These are phyloP conservation scores for Bacillus rossius DNA, from an alignment of 1,140 invertebrate species.

Conservation along the genomic window DNA sequence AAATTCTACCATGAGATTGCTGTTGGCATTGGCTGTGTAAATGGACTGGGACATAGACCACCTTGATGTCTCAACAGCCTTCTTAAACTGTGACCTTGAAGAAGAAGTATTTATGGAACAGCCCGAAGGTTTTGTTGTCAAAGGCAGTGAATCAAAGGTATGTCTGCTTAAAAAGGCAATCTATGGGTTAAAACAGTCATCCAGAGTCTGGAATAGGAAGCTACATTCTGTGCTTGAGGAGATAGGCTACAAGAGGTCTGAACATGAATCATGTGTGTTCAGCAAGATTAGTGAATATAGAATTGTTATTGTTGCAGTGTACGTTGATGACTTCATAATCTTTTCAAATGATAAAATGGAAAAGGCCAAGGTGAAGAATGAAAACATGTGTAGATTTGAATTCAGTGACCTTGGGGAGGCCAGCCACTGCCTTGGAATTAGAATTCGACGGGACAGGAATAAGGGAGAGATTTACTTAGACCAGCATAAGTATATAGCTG, in stretches of 20 bases:
- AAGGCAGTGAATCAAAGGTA: slow-evolving; percentile 22
- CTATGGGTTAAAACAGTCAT: slow-evolving; percentile 43
- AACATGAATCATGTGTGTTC: slow-evolving; percentile 19
- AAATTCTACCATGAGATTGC: slow-evolving; percentile 24
- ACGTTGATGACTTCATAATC: too few relatives aligned
- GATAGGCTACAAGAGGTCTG: slow-evolving; percentile 26
- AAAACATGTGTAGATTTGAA: too few relatives aligned
- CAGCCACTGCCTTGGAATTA: too few relatives aligned
- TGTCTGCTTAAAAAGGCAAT: slow-evolving; percentile 37
- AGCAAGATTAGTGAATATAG: too few relatives aligned
- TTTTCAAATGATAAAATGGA: too few relatives aligned
- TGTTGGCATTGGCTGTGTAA: slow-evolving; percentile 24
- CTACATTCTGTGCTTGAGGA: slow-evolving; percentile 13
- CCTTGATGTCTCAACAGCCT: slow-evolving; percentile 37
- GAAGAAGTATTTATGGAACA: slow-evolving; percentile 41
- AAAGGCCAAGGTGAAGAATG: too few relatives aligned
- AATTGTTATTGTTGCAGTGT: too few relatives aligned
- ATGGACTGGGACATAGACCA: slow-evolving; percentile 27
- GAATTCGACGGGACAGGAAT: too few relatives aligned
- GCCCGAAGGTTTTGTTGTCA: slow-evolving; percentile 40
- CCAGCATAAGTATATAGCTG: too few relatives aligned
- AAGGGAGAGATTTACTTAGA: too few relatives aligned
- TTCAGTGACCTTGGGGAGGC: too few relatives aligned
- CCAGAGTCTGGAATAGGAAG: slow-evolving; percentile 38
- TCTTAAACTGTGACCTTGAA: slow-evolving; percentile 38